phyloP scores from a whole-genome alignment of 1,140 invertebrate genomes.

The Macrobrachium nipponense region DNA sequence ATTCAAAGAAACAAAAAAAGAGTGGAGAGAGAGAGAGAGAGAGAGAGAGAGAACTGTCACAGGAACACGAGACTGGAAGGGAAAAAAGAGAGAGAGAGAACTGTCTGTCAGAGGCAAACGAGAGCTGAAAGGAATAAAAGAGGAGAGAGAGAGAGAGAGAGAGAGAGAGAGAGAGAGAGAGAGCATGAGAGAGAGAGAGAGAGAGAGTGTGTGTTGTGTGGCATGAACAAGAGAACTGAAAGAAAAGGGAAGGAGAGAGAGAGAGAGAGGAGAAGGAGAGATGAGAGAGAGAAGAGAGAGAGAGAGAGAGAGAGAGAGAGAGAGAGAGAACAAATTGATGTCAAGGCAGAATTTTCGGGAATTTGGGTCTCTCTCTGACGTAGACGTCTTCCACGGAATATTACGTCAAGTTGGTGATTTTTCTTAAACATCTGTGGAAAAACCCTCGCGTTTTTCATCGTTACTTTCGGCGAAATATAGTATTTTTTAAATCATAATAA shows the following conservation, averaged over 20 bases:
- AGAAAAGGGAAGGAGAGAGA: not conserved
- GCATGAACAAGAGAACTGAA: not conserved
- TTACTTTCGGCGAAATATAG: too few relatives aligned
- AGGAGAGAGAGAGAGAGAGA: not conserved
- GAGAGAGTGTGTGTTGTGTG: not conserved
- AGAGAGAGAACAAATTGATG: not conserved
- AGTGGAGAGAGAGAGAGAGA: not conserved
- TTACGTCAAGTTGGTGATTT: too few relatives aligned
- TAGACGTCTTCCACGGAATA: too few relatives aligned
- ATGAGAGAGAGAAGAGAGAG: not conserved
- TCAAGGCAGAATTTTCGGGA: too few relatives aligned
- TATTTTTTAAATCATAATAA: too few relatives aligned
- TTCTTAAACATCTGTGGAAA: too few relatives aligned
- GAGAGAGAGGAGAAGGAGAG: not conserved
- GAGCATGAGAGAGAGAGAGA: not conserved
- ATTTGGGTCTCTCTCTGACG: too few relatives aligned
- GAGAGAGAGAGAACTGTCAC: not conserved
- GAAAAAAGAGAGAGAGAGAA: not conserved
- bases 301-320: not conserved
- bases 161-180: not conserved
- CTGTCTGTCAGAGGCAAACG: not conserved
- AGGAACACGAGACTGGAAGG: not conserved
- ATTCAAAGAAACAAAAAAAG: not conserved
- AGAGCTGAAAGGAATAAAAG: not conserved
- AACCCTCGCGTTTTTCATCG: too few relatives aligned